Percentiles rank a stretch among this genome's conserved stretches.
Evolutionary conservation across 2,888 invertebrate genomes (phyloP).

Genomic region (Ichneumon xanthorius): DNA sequence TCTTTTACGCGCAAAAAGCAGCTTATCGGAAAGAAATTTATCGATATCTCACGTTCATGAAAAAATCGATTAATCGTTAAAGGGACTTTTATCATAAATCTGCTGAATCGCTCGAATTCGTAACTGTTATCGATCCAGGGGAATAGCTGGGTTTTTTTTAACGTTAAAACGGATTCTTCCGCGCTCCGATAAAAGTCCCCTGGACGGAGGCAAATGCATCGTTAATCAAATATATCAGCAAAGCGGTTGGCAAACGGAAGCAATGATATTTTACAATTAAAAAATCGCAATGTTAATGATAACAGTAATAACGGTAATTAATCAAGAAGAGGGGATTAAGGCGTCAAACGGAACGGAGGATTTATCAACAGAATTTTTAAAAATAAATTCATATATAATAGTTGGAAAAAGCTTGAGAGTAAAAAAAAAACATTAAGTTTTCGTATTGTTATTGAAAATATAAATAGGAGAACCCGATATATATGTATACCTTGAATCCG

Average conservation of each 20-base stretch:
- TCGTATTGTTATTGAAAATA: constrained; percentile 27
- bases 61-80: constrained; percentile 38
- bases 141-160: not conserved
- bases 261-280: constrained; percentile 39
- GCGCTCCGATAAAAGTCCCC: constrained; percentile 24
- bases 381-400: constrained; percentile 14
- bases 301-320: constrained; percentile 35
- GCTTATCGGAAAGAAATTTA: not conserved
- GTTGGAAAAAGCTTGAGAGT: constrained; percentile 34
- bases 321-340: constrained; percentile 33
- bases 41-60: constrained; percentile 12
- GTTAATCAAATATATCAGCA: constrained; percentile 24
- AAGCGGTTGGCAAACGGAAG: constrained; percentile 59
- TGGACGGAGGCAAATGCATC: not conserved
- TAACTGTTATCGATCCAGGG: not conserved
- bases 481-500: constrained; percentile 63
- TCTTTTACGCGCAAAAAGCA: constrained; percentile 30
- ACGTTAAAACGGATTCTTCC: not conserved
- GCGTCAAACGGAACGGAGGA: constrained; percentile 50
- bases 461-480: constrained; percentile 31
- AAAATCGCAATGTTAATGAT: constrained; percentile 18
- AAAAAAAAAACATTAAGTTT: constrained; percentile 30
- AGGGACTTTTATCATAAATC: constrained; percentile 20
- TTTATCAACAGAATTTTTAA: constrained; percentile 32
- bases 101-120: not conserved